Evolutionary conservation across 2,888 invertebrate species (phyloP), one percentile per base, ranked within the genome.

Genomic region (Agrotis exclamationis): DNA sequence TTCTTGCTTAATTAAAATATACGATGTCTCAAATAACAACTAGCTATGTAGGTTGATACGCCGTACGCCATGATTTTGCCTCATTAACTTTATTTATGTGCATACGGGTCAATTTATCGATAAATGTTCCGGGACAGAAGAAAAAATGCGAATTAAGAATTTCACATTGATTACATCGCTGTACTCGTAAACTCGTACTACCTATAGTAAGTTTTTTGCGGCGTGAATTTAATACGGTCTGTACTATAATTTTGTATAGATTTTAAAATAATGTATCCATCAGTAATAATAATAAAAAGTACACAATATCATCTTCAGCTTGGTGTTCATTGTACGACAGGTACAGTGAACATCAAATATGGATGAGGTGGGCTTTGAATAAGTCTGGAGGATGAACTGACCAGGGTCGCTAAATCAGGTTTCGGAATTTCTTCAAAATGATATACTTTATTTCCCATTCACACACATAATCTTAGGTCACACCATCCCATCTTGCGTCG

Each of bases 31-130:
- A 86, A 88, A 86, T 85, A 86, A 85, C 80, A 84, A 85, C 86
- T 86, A 88, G 69, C 71, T 80, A 87, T 87, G 80, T 82, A 73
- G 85, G 86, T 86, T 89, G 87, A 88, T 86, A 87, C 84, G 85
- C 83, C 82, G 84, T 82, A 84, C 88, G 89, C 86, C 90, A 91
- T 92, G 90, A 91, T 91, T 93, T 94, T 90, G 88, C 88, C 90
- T 93, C 92, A 93, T 94, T 94, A 93, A 91, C 87, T 93, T 93
- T 93, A 93, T 93, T 94, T 94, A 94, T 91, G 91, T 89, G 87
- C 88, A 85, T 89, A 88, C 90, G 77, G 90, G 89, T 90, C 91
- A 93, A 91, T 93, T 89, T 90, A 93, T 91, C 92, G 93, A 92
- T 92, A 90, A 94, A 91, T 88, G 91, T 91, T 89, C 89, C 87